Conservation (phyloP, 2,113 vertebrate genomes). For the Pteronura brasiliensis region DNA sequence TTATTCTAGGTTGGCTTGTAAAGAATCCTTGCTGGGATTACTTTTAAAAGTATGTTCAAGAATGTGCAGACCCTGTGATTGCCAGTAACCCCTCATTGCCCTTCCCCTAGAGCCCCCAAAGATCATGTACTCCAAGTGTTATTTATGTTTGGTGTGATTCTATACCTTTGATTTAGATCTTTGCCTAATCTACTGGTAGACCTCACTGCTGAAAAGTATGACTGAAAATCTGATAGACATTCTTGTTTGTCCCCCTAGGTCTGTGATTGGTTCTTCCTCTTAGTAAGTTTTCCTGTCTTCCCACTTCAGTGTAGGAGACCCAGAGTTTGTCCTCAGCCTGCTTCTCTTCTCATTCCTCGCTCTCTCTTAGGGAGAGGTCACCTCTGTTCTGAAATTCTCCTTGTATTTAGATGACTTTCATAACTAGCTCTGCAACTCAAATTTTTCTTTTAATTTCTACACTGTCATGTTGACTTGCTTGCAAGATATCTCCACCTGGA, state of each 20-base stretch:
- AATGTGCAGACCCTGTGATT: neutral
- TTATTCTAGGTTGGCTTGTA: neutral
- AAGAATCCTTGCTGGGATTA: neutral
- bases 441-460: neutral
- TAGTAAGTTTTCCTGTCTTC: neutral
- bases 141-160: neutral
- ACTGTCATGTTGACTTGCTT: neutral
- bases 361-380: too few relatives aligned
- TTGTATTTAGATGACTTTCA: neutral
- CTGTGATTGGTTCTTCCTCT: neutral
- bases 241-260: neutral
- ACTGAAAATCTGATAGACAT: too few relatives aligned
- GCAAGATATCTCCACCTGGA: neutral
- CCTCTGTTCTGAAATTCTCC: too few relatives aligned
- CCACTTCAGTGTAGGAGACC: neutral
- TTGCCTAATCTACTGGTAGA: neutral
- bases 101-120: too few relatives aligned
- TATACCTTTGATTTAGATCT: neutral
- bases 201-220: neutral
- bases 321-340: neutral
- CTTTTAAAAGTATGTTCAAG: neutral
- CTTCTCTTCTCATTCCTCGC: neutral
- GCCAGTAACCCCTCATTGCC: neutral
- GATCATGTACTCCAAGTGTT: neutral
- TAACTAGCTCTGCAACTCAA: neutral